phyloP scores from a whole-genome alignment of 92 coral and sea anemone genomes.

The Epizoanthus scotinus region DNA sequence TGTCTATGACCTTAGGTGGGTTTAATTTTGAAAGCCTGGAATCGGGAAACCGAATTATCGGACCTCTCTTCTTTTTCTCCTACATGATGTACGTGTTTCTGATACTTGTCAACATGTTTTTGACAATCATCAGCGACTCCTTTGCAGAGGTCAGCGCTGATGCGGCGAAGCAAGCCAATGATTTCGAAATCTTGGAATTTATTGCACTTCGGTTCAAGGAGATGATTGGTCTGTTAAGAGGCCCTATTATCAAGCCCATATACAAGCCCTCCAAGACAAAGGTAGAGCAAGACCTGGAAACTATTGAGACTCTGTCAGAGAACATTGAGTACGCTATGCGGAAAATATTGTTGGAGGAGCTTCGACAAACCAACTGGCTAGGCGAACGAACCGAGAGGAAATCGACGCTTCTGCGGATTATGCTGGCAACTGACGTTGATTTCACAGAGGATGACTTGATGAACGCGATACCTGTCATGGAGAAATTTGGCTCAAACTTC shows the following conservation, averaged over 20 bases:
- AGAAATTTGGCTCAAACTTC: constrained; percentile 38
- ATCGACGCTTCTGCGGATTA: constrained; percentile 47
- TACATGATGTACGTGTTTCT: constrained; percentile 76
- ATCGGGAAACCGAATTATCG: constrained; percentile 58
- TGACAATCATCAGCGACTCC: constrained; percentile 78
- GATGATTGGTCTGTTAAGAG: constrained; percentile 52
- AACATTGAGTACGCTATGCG: constrained; percentile 69
- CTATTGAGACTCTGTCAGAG: constrained; percentile 71
- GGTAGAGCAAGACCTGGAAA: constrained; percentile 67
- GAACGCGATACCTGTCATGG: constrained; percentile 48
- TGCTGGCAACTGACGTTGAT: constrained; percentile 63
- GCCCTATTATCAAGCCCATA: constrained; percentile 69
- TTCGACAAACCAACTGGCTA: constrained; percentile 85
- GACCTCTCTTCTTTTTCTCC: constrained; percentile 76
- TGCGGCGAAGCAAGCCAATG: constrained; percentile 70
- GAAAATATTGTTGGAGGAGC: constrained; percentile 69
- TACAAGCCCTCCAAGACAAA: constrained; percentile 74
- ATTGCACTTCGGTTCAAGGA: constrained; percentile 67
- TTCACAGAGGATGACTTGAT: constrained; percentile 74
- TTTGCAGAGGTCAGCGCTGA: constrained; percentile 75
- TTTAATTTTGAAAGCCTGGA: constrained; percentile 73
- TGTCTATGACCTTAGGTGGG: constrained; percentile 82
- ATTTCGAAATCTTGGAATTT: constrained; percentile 76
- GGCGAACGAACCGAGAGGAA: constrained; percentile 62
- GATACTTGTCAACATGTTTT: constrained; percentile 78